Base-by-base conservation (phyloP, 2,888 invertebrate genomes). In the Synanthedon myopaeformis region DNA sequence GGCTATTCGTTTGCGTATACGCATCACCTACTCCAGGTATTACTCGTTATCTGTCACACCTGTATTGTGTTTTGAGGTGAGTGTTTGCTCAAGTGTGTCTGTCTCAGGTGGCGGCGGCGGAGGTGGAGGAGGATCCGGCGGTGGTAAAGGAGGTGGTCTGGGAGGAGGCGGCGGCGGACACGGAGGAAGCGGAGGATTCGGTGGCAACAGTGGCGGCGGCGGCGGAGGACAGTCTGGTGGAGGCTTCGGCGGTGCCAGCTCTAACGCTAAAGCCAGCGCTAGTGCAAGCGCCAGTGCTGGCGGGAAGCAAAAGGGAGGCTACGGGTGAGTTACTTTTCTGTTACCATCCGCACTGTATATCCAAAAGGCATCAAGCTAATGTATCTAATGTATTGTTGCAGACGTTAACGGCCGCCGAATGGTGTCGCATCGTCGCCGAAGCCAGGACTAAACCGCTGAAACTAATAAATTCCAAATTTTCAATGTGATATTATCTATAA, bases 1-100 rank as follows among this genome's bases (percentile, higher is more conserved):
- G 79, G 66, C 74, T 83, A 19, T 52, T 77, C 51, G 79, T 70
- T 56, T 78, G 74, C 67, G 68, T 68, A 11, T 69, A 67, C 61
- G 81, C 80, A 50, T 70, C 77, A 35, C 35, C 35, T 35, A 2
- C 35, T 49, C 76, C 83, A 77, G 83, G 83, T 80, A 78, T 49
- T 13, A 45, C 35, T 35, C 35, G 35, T 35, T 10, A 35, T 35
- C 10, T n/a, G n/a, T 35, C 35, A 35, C 35, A 35, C 10, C 35
- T 35, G 10, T 23, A 23, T 23, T 5, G 4, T 35, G 8, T 35
- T 35, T 35, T 35, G 10, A 28, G 28, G 8, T 28, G 6, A 35
- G 35, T 6, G 8, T 35, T 35, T 35, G 6, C 35, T 35, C 35
- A 35, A 3, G 35, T 10, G 35, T 35, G 10, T 35, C 35, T 35